phyloP scores from a whole-genome alignment of 2,113 vertebrate species.

The Coregonus clupeaformis region DNA sequence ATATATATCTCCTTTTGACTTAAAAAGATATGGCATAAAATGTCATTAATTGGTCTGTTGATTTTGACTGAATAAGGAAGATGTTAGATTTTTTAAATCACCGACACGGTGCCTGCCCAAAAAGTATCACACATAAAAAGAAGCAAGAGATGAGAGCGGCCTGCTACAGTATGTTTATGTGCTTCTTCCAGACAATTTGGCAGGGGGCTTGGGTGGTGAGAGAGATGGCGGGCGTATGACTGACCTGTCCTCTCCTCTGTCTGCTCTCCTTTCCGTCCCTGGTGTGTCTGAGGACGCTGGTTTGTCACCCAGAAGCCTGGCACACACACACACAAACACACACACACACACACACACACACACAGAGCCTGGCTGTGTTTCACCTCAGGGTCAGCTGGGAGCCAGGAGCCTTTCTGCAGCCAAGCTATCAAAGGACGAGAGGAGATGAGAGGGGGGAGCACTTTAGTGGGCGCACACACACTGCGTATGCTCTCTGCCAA shows the following conservation, averaged over 20 bases:
- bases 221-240: constrained; percentile 25
- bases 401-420: constrained; percentile 39
- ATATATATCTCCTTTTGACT: no score
- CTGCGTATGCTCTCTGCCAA: neutral
- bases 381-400: constrained; percentile 46
- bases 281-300: constrained; percentile 10
- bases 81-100: neutral
- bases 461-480: neutral
- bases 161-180: constrained; percentile 31
- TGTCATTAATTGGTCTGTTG: neutral
- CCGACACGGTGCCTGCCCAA: neutral
- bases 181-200: constrained; percentile 45
- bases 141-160: neutral
- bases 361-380: constrained; percentile 37
- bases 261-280: constrained; percentile 15
- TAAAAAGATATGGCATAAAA: neutral
- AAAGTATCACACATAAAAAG: neutral
- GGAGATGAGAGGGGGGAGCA: neutral
- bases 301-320: constrained; percentile 55
- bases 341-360: no score
- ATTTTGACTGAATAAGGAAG: constrained; percentile 6
- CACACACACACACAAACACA: no score
- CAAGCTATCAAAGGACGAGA: constrained; percentile 33
- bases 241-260: constrained; percentile 44
- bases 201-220: constrained; percentile 25